Base-by-base conservation (phyloP, 1,140 invertebrate species). In the Zaprionus lachaisei region DNA sequence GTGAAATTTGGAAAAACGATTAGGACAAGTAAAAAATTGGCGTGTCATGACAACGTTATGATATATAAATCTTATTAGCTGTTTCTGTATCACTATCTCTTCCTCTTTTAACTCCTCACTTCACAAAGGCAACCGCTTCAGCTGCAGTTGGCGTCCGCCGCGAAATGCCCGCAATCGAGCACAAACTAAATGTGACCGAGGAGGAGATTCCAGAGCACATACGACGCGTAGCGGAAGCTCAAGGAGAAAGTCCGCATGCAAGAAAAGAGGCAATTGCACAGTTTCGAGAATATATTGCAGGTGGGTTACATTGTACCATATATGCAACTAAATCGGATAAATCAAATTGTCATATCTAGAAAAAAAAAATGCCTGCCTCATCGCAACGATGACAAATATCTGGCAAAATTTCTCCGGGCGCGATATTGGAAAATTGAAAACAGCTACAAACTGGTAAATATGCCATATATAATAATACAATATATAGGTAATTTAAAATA, bases 351-450 rank as follows among this genome's bases (percentile, higher is more conserved):
- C 1, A 17, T 38, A 11, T 54, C 20, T 93, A 96, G 96, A 96
- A 82, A 94, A 60, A 96, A 96, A 22, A 96, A 97, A 81, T 96
- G 96, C 78, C 94, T 94, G 34, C 96, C 96, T 1, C 95, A 96
- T 72, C 93, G 96, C 37, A 96, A 95, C 93, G 97, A 98, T 91
- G 97, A 98, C 87, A 95, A 95, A 5, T 98, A 97, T 93, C 93
- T 99, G 26, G 93, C 97, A 15, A 94, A 96, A 84, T 98, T 98
- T 93, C 93, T 99, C 31, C 94, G 97, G 75, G 96, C 97, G 0
- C 94, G 97, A 74, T 96, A 96, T 91, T 98, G 97, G 92, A 95
- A 97, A 87, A 94, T 97, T 3, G 95, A 96, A 91, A 94, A 95
- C 75, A 96, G 97, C 1, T 96, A 98, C 92, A 95, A 95, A 94